Base-by-base conservation (phyloP, 2,113 vertebrate species). In the Felis chaus region DNA sequence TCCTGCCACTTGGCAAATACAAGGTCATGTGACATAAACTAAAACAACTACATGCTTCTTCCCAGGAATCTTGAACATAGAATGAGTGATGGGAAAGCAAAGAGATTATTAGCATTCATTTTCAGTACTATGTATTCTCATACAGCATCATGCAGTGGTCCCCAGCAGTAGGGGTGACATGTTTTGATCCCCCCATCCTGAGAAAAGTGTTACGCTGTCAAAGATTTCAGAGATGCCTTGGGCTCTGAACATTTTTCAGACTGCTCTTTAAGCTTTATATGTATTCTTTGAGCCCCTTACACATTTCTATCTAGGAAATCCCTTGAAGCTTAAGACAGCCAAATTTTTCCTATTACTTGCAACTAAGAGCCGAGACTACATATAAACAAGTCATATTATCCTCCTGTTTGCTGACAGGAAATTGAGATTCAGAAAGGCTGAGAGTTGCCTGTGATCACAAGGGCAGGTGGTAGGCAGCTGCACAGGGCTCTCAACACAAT, bases 281-380 rank as follows among this genome's bases (percentile, higher is more conserved):
- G 15, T 81, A 12, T 82, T 83, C 36, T 81, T 7, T 86, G 45
- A 71, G 66, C 23, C 19, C 55, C 41, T 55, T 63, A 71, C 4
- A 74, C 2, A 9, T 81, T 82, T 86, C 15, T 21, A 87, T 86
- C 15, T 21, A 87, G 63, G 41, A 71, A 86, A 95, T 87, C 27
- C 25, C 53, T 63, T 94, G 27, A 95, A 78, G 53, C 1, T 83
- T 57, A 87, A 94, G 63, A 79, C 2, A 91, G 29, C 23, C 61
- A 89, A 61, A 55, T 57, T 94, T 96, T 86, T 74, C 27, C 66
- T 66, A 66, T 85, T 85, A 68, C 53, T 90, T 95, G 9, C 15
- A 87, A 83, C 48, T 69, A 91, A 92, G 27, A 94, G 66, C 31
- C n/a, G 36, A 90, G 39, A 79, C 31, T 39, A 45, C 63, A 68